Conservation (phyloP, 2,113 vertebrate species). For the Apteryx mantelli region DNA sequence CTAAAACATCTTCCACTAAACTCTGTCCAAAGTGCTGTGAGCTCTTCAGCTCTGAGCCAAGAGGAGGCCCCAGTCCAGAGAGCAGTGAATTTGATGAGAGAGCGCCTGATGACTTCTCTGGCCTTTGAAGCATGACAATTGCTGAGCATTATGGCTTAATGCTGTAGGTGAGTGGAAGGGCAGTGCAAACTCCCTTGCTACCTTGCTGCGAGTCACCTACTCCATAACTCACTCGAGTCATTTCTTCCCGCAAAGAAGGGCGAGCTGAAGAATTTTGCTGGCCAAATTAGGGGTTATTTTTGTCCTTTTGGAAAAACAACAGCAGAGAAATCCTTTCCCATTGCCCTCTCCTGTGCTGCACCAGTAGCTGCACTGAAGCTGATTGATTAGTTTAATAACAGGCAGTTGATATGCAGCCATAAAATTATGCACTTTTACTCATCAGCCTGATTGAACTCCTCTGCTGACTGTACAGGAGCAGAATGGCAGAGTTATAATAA, state of each 20-base stretch:
- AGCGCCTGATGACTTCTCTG: neutral
- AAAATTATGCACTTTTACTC: conserved; percentile 74
- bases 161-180: neutral
- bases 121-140: neutral
- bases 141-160: neutral
- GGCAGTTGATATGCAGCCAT: conserved; percentile 72
- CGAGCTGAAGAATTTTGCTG: neutral
- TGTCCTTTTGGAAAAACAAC: conserved; percentile 13
- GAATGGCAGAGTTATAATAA: conserved; percentile 59
- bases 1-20: neutral
- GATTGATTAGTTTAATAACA: conserved; percentile 76
- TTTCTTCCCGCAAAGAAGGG: neutral
- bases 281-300: neutral
- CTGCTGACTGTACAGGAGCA: conserved; percentile 65
- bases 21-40: neutral
- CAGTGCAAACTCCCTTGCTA: neutral
- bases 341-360: neutral
- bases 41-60: neutral
- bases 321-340: conserved; percentile 28
- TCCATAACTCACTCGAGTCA: neutral
- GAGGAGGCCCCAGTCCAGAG: neutral
- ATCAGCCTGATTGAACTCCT: conserved; percentile 74
- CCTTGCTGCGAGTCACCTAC: conserved; percentile 13
- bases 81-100: neutral
- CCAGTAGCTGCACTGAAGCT: conserved; percentile 57